Conservation (phyloP, 2,888 invertebrate genomes). For the Lycophotia porphyrea region DNA sequence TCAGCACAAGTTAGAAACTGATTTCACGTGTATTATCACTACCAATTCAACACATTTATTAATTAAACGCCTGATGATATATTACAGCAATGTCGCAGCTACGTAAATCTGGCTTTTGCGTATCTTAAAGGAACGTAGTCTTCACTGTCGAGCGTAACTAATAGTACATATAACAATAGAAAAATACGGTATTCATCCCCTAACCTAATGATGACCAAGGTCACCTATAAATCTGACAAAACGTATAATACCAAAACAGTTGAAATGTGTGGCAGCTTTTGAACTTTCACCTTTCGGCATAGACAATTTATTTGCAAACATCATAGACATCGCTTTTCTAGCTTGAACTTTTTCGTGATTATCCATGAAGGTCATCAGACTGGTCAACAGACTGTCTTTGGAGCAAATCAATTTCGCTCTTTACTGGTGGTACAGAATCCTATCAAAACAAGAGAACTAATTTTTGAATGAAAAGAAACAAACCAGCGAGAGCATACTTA, state of each 20-base stretch:
- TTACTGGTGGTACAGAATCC: too few species aligned
- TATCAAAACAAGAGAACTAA: not conserved
- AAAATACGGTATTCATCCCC: not conserved
- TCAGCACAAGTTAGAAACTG: not conserved
- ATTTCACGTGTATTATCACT: not conserved
- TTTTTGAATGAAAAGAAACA: slow-evolving; percentile 8
- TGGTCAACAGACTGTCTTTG: not conserved
- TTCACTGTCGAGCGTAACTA: not conserved
- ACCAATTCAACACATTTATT: not conserved
- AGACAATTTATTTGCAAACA: slow-evolving; percentile 14
- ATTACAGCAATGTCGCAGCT: slow-evolving; percentile 19
- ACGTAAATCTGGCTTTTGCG: not conserved
- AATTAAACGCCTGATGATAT: slow-evolving; percentile 26
- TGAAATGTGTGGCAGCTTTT: slow-evolving; percentile 14
- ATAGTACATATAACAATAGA: not conserved
- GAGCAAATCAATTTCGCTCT: not conserved
- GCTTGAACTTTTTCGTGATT: not conserved
- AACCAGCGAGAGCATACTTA: slow-evolving; percentile 51
- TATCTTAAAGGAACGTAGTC: slow-evolving; percentile 6
- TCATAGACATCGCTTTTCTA: slow-evolving; percentile 31
- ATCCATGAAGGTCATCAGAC: not conserved
- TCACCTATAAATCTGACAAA: slow-evolving; percentile 11
- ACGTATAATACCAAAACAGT: slow-evolving; percentile 32
- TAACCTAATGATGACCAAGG: not conserved
- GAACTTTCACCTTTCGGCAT: slow-evolving; percentile 27